Evolutionary conservation across 1,140 invertebrate species (phyloP).

Genomic region (Metopolophium dirhodum): DNA sequence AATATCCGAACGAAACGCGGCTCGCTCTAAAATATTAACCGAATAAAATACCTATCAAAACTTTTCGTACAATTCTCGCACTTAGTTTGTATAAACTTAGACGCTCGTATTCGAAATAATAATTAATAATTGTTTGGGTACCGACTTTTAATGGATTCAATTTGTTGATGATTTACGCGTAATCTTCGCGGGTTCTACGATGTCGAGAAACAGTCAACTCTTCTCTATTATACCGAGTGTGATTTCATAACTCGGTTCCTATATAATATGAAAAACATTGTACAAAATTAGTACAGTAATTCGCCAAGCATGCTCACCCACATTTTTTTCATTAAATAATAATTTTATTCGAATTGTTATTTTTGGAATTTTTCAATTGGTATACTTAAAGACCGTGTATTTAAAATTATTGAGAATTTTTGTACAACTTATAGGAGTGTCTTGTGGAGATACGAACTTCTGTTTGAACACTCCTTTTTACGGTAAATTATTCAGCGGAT

Average conservation of each 20-base stretch:
- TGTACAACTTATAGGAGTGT: no score
- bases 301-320: no score
- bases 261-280: background rate
- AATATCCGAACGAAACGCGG: background rate
- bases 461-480: no score
- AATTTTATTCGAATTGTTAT: no score
- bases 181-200: background rate
- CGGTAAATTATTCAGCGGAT: no score
- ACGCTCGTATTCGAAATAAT: background rate
- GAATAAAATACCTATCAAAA: conserved; percentile 10
- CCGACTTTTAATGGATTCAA: background rate
- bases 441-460: no score
- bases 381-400: no score
- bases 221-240: no score
- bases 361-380: no score
- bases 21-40: background rate
- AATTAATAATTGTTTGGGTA: background rate
- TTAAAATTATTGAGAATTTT: no score
- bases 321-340: no score
- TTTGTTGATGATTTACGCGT: background rate
- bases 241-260: background rate
- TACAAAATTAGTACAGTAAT: background rate
- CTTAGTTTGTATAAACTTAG: background rate
- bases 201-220: background rate
- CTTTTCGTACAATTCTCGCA: background rate